These are phyloP conservation scores for Eidolon helvum DNA, from an alignment of 2,113 vertebrate species.

Conservation along the genomic window DNA sequence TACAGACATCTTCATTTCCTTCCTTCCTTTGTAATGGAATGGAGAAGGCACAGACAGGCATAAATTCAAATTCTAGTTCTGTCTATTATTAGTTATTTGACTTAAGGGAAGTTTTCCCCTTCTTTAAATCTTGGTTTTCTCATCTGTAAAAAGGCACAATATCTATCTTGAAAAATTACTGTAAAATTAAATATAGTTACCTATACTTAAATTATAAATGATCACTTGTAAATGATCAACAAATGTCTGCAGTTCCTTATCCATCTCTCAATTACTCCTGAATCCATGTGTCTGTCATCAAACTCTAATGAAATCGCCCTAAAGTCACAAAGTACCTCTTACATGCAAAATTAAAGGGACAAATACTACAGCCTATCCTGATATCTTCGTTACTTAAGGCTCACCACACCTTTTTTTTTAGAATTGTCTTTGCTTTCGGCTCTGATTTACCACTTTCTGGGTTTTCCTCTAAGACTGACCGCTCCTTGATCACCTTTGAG, in stretches of 20 bases:
- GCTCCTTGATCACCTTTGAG: not conserved
- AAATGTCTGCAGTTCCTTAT: not conserved
- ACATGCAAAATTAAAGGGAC: not conserved
- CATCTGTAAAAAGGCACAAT: not conserved
- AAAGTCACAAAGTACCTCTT: not conserved
- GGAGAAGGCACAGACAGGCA: not conserved
- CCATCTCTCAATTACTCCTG: not conserved
- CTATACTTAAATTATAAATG: not conserved
- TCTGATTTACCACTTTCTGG: not conserved
- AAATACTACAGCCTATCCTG: not conserved
- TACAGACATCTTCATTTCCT: not conserved
- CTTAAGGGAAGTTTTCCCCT: not conserved
- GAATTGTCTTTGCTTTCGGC: not conserved
- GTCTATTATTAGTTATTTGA: not conserved
- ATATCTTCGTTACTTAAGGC: not conserved
- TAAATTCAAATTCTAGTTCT: not conserved
- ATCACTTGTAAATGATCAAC: not conserved
- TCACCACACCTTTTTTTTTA: not conserved
- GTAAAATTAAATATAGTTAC: not conserved
- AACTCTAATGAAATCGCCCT: not conserved
- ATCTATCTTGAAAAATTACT: not conserved
- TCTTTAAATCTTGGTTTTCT: constrained; percentile 18
- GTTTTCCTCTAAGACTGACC: not conserved
- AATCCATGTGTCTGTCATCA: not conserved
- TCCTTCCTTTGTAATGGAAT: not conserved